Base-by-base conservation (phyloP, 2,797 vertebrate species). In the Hydrolagus colliei region DNA sequence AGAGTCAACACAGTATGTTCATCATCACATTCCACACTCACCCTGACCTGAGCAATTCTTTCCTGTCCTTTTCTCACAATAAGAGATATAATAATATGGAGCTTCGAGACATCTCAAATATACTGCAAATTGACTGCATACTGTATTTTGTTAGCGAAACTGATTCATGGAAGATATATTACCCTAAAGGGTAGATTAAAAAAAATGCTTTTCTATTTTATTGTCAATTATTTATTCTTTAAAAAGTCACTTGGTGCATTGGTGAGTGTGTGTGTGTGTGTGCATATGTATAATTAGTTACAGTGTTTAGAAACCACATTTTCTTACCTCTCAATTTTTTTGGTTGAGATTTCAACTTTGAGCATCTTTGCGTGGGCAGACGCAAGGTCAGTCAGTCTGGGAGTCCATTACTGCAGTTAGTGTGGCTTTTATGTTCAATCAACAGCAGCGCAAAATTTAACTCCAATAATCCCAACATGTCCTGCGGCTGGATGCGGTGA, bases 271-370 rank as follows among this genome's bases (percentile, higher is more conserved):
- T 52, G 41, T 52, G 41, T 52, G 41, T 52, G 41, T 52, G 41
- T 52, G 41, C 6, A 6, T 52, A 5, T 5, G 41, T 2, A 52
- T 52, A 52, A 52, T 52, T 52, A 52, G 41, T 52, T 52, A 52
- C 41, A 16, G 9, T 80, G 61, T 78, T 59, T 20, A 59, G 20
- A 12, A 18, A 71, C 41, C 16, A n/a, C 3, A 84, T 52, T 52
- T 52, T 71, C 79, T 84, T 84, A 84, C 79, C 79, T 80, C 22
- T 84, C 12, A 3, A 4, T 35, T n/a, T 67, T 82, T n/a, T 10
- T 41, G 65, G n/a, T 71, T 16, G 10, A 71, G 65, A 52, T 52
- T 52, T 52, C 41, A 52, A 52, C 41, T 52, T 52, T 52, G 41
- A 52, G 41, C 41, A 68, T 16, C 32, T 35, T 84, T 84, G 41